Percentiles rank a stretch among this genome's conserved stretches.
Evolutionary conservation across 2,797 vertebrate species (phyloP).

Genomic region (Cetoscarus ocellatus): DNA sequence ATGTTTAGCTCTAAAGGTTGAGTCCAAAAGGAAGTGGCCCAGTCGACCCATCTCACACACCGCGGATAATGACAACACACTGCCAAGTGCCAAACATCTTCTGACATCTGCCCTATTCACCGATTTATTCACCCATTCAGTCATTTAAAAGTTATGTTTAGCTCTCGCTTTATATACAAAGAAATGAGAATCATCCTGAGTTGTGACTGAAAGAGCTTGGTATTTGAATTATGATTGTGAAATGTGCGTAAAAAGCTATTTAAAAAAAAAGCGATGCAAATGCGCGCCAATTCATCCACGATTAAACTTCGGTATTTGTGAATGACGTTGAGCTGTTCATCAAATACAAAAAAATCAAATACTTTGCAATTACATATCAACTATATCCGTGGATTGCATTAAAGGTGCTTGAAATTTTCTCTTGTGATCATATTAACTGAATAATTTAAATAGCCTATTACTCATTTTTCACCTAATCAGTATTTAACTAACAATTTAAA

Average conservation of each 20-base stretch:
- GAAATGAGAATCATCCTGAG: background rate
- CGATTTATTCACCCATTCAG: constrained; percentile 13
- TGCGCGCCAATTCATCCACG: background rate
- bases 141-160: background rate
- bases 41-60: constrained; percentile 51
- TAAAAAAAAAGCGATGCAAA: background rate
- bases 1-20: constrained; percentile 67
- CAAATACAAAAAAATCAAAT: no score
- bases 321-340: no score
- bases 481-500: no score
- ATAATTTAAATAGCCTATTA: no score
- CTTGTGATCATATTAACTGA: no score
- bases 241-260: constrained; percentile 3
- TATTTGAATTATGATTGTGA: background rate
- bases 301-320: no score
- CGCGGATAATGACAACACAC: constrained; percentile 74
- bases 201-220: background rate
- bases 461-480: no score
- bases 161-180: constrained; percentile 5
- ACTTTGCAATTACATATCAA: no score
- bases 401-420: no score
- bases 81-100: constrained; percentile 65
- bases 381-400: no score
- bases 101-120: constrained; percentile 52
- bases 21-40: constrained; percentile 72